Evolutionary conservation across 2,797 vertebrate species (phyloP), one percentile per base, ranked within the genome.

Genomic region (Thalassophryne amazonica): DNA sequence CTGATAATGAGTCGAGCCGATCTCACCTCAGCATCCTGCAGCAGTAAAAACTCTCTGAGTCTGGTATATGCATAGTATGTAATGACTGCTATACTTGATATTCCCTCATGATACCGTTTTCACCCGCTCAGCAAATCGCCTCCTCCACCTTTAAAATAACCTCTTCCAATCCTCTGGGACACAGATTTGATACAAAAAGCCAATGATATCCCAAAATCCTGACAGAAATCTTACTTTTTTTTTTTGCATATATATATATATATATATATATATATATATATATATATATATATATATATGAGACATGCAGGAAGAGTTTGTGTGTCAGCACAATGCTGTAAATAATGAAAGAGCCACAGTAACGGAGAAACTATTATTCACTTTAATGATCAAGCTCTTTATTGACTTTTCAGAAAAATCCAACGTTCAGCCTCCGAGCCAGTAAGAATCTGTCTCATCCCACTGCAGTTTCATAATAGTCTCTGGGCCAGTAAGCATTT

Each of bases 331-430:
- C 69, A 84, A 89, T 78, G 69, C 48, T 69, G 84, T 86, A 81
- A 76, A 88, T 81, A 82, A 87, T 84, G 86, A 89, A 85, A 79
- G 78, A 78, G 63, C 64, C 73, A 76, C 64, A 65, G 71, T 73
- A 60, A 83, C 58, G 55, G 45, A 61, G 74, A 84, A 84, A 90
- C 88, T 91, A 89, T 90, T 90, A 90, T 91, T 88, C 81, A 78
- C 85, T 89, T 88, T 91, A 91, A 91, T 91, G 87, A 91, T 85
- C 80, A 86, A 73, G 67, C 57, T 69, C 72, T 88, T 85, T 87
- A 88, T 89, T 92, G 91, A 90, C 91, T 89, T 91, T 88, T 85
- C 69, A 60, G 78, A 83, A 64, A 87, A 89, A 90, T 90, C 88
- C 88, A 89, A 91, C 92, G 92, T 90, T 88, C 86, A 76, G 75